Conservation (phyloP, 1,140 invertebrate species). For the Atta cephalotes region DNA sequence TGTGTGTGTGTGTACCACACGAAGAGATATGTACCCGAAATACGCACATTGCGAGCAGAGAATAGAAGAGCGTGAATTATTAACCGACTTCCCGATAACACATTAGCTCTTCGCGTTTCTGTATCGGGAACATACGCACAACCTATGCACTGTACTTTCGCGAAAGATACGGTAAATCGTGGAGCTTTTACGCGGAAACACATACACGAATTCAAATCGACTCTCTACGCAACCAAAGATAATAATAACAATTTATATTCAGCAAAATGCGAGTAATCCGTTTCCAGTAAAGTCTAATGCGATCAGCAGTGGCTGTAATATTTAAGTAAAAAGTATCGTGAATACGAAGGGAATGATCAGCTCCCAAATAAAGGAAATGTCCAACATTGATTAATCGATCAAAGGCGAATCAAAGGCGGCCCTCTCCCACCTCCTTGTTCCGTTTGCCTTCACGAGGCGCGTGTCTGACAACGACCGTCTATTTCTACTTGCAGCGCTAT, state of each 20-base stretch:
- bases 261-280: not conserved
- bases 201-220: conserved; percentile 16
- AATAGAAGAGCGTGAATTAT: conserved; percentile 28
- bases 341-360: not conserved
- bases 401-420: conserved; percentile 19
- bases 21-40: not conserved
- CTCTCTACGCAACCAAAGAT: conserved; percentile 1
- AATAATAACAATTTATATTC: conserved; percentile 31
- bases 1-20: not conserved
- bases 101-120: conserved; percentile 4
- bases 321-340: not conserved
- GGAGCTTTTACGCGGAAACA: not conserved
- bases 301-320: not conserved
- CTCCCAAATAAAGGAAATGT: not conserved
- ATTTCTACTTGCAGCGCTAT: conserved; percentile 60
- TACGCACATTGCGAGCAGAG: not conserved
- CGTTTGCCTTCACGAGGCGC: conserved; percentile 14
- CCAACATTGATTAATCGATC: conserved; percentile 55
- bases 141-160: not conserved
- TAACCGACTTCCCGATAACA: conserved; percentile 27
- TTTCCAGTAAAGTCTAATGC: not conserved
- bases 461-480: conserved; percentile 54
- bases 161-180: conserved; percentile 1
- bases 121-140: not conserved
- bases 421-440: not conserved